A percentile compares a stretch with the other conserved stretches of the same genome.
Evolutionary conservation across 2,888 invertebrate genomes (phyloP).

Genomic region (Noctua pronuba): DNA sequence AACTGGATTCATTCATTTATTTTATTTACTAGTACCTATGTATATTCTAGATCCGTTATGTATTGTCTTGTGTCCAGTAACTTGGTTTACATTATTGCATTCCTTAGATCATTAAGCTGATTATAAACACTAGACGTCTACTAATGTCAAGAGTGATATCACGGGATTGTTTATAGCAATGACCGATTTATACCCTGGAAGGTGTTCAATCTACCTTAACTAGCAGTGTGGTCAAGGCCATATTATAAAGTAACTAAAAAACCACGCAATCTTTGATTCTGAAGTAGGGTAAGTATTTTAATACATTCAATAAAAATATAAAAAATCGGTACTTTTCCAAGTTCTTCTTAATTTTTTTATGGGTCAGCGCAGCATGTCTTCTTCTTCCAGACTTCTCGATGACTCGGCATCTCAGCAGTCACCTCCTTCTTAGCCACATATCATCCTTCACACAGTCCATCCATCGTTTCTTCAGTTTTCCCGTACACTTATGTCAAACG

Average conservation of each 20-base stretch:
- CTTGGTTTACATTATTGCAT: background rate
- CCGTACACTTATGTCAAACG: no score
- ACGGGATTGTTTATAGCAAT: conserved; percentile 5
- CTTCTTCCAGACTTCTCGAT: no score
- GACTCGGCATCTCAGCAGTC: no score
- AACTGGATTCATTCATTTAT: background rate
- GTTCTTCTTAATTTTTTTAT: no score
- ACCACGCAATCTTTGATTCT: no score
- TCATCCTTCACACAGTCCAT: no score
- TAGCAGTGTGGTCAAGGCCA: background rate
- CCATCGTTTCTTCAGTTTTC: no score
- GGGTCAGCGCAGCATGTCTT: no score
- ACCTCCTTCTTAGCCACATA: no score
- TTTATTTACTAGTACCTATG: background rate
- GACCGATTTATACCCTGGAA: background rate
- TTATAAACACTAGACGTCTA: background rate
- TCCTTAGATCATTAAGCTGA: conserved; percentile 35
- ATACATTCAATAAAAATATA: no score
- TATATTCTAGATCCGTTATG: background rate
- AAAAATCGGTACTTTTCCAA: no score
- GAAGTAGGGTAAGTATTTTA: no score
- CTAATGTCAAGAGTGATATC: conserved; percentile 18
- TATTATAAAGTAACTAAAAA: background rate
- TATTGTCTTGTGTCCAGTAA: background rate
- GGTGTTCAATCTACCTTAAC: background rate